Base-by-base conservation (phyloP, 1,140 invertebrate species). In the Drosophila santomea region DNA sequence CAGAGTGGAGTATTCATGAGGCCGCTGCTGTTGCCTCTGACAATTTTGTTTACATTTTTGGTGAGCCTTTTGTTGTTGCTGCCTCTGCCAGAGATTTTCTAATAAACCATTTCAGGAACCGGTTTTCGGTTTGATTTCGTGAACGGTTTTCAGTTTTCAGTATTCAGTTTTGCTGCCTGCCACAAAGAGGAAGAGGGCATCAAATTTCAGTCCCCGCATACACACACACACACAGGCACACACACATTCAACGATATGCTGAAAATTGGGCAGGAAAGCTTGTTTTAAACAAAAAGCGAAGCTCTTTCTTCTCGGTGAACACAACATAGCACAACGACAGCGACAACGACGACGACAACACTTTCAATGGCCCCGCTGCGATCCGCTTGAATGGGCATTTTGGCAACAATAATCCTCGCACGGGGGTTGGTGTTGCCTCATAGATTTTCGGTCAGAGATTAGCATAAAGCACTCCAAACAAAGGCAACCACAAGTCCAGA, bases 41-140 rank as follows among this genome's bases (percentile, higher is more conserved):
- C 76, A 62, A 84, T 86, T 82, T 88, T 86, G 83, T 86, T 86
- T 86, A 86, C 78, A 88, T 88, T 88, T 86, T 85, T 56, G 67
- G 63, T 67, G 43, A 68, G 64, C 51, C 56, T 72, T 74, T 62
- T 61, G 39, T 60, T 66, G 74, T 52, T 80, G 67, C 59, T 68
- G 38, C 74, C 62, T 58, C 67, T 32, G 25, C 48, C 7, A 89
- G 75, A 89, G 83, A 88, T 88, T 88, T 88, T 88, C 83, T 88
- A 88, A 88, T 88, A 88, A 89, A 88, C 79, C 84, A 88, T 88
- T 88, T 77, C 59, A 77, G 52, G 52, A 88, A 88, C 84, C 84
- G 84, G 83, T 88, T 89, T 83, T 88, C 36, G 60, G 62, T 76
- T 62, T 66, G 72, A 66, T 78, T 81, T 86, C 62, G 74, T 88